These are phyloP conservation scores for Amphipyra berbera DNA, from an alignment of 2,888 invertebrate species.

Conservation along the genomic window DNA sequence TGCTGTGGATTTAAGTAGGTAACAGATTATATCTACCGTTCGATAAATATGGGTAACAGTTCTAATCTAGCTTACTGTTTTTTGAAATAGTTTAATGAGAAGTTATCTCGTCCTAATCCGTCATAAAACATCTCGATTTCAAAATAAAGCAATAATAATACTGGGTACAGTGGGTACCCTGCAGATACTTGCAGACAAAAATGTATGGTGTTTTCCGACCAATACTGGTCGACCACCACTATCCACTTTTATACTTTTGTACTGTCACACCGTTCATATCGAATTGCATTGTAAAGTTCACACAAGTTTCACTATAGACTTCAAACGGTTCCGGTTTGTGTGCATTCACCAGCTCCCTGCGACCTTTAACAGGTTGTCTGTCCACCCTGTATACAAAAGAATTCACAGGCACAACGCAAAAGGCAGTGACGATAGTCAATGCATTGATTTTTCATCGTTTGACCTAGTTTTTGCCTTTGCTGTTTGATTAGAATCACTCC, in stretches of 20 bases:
- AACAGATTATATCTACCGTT: no score
- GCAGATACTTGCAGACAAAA: no score
- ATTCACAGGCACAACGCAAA: slow-evolving; percentile 31
- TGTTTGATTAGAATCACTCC: slow-evolving; percentile 50
- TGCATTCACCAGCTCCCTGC: slow-evolving; percentile 23
- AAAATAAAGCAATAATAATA: no score
- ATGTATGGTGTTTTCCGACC: not conserved
- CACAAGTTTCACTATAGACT: slow-evolving; percentile 1
- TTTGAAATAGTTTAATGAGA: no score
- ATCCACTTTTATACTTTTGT: not conserved
- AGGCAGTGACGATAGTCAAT: slow-evolving; percentile 13
- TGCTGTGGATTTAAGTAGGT: not conserved
- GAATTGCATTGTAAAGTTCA: slow-evolving; percentile 6
- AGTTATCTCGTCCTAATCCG: no score
- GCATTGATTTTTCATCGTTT: slow-evolving; percentile 51
- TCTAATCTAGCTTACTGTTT: no score
- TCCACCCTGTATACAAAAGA: slow-evolving; percentile 4
- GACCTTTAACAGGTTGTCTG: slow-evolving; percentile 26
- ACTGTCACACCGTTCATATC: not conserved
- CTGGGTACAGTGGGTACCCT: no score
- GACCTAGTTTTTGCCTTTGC: slow-evolving; percentile 48
- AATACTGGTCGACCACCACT: not conserved
- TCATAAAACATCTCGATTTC: no score
- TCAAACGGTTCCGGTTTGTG: not conserved
- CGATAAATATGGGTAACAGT: not conserved